Evolutionary conservation across 2,113 vertebrate species (phyloP), one percentile per base, ranked within the genome.

Genomic region (Morone chrysops): DNA sequence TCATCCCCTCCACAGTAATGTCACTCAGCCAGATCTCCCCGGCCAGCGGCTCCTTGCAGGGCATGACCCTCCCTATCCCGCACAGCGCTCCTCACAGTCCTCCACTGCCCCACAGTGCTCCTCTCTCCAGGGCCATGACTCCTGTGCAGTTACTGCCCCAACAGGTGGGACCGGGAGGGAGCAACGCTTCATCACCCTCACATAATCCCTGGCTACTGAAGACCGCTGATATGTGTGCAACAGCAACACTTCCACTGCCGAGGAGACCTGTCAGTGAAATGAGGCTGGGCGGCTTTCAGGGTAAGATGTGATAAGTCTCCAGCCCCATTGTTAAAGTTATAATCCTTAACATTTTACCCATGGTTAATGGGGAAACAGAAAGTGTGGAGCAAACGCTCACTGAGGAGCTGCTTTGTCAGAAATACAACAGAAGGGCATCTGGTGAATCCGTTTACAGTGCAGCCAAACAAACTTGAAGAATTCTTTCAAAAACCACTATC

Each of bases 211-310:
- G 91, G 87, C 75, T 94, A 73, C 74, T 92, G 87, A 96, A 90
- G 83, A 59, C 80, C 13, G 43, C 85, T 1, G 96, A 97, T 5
- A 81, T 95, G 77, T 95, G 90, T 8, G 85, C 90, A 17, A 96
- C 95, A 14, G 93, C 95, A 8, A 97, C 96, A 0, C 92, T 97
- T 63, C 96, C 96, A 0, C 90, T 96, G 84, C 96, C 96, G 0
- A 94, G 93, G 82, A 95, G 95, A 85, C 95, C 95, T 6, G 91
- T 87, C 57, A 94, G 89, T 25, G 96, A 97, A 51, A 87, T 94
- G 25, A 92, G 94, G 41, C 82, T 92, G 57, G 94, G 93, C 0
- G 95, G 95, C 53, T 95, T 96, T 20, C 85, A 95, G 68, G 95
- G 96, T 96, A 77, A 72, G 88, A 73, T 4, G 3, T 38, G 36